Percentiles rank a stretch among this genome's conserved stretches.
These are phyloP conservation scores for Hydrolagus affinis DNA, from an alignment of 2,113 vertebrate genomes.

Conservation along the genomic window DNA sequence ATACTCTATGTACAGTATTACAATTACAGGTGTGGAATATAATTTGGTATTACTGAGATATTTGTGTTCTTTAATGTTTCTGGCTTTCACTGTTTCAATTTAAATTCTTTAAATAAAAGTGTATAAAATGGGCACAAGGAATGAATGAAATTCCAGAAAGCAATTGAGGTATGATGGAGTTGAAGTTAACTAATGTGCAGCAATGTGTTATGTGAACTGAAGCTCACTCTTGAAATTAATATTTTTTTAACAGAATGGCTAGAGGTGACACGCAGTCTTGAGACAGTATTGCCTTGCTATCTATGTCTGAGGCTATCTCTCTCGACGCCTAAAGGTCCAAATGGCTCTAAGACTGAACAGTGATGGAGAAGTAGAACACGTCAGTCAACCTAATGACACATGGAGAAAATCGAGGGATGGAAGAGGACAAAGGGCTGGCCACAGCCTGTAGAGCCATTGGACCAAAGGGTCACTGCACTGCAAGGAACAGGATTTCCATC, in stretches of 20 bases:
- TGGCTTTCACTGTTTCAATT: background rate
- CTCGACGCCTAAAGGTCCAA: background rate
- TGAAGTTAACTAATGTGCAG: background rate
- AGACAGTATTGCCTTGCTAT: background rate
- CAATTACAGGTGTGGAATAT: background rate
- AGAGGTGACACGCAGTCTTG: slow-evolving; percentile 24
- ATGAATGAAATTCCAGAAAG: background rate
- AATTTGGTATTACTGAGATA: background rate
- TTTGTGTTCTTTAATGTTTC: background rate
- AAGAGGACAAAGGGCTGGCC: background rate
- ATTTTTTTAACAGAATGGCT: slow-evolving; percentile 28
- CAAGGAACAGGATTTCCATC: background rate
- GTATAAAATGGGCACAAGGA: too few relatives aligned
- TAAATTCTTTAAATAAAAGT: background rate
- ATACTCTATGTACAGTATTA: background rate
- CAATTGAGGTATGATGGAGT: background rate
- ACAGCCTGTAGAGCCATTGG: slow-evolving; percentile 1
- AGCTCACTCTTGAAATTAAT: background rate
- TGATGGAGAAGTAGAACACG: background rate
- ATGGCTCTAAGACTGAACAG: slow-evolving; percentile 3
- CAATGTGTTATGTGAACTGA: background rate
- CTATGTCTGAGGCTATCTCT: slow-evolving; percentile 5
- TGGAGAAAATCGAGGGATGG: background rate
- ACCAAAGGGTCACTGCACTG: background rate
- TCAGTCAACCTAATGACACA: background rate